Conservation (phyloP, 2,113 vertebrate genomes). For the Hystrix brachyura region DNA sequence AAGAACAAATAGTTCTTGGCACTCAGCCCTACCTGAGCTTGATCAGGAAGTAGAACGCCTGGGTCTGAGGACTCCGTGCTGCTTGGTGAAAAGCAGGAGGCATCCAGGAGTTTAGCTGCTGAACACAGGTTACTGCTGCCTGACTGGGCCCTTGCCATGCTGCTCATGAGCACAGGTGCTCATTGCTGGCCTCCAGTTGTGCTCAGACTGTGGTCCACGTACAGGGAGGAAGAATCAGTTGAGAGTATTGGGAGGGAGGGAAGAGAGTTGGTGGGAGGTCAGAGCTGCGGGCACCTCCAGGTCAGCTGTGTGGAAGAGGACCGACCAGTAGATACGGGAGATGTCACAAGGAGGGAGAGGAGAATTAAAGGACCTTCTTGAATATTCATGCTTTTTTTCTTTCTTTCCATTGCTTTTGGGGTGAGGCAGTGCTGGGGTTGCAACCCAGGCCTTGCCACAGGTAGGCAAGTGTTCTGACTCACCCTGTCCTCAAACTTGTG, state of each 20-base stretch:
- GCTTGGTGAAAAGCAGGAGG: background rate
- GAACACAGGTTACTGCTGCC: background rate
- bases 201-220: background rate
- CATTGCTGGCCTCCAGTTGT: background rate
- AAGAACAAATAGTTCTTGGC: no score
- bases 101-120: background rate
- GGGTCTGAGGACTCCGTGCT: background rate
- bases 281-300: background rate
- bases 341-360: background rate
- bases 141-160: background rate
- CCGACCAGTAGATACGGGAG: background rate
- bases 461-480: background rate
- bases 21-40: background rate
- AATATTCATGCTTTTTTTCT: background rate
- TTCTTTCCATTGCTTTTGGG: background rate
- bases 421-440: background rate
- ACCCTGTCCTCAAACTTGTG: background rate
- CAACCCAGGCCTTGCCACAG: background rate
- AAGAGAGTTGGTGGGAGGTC: background rate
- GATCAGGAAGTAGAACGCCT: background rate
- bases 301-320: background rate
- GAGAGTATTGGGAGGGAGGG: background rate
- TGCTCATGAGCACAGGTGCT: no score
- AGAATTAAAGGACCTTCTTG: background rate
- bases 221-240: background rate